Evolutionary conservation across 23 tunicate species (phyloP), one percentile per base, ranked within the genome.

Genomic region (Phallusia fumigata): DNA sequence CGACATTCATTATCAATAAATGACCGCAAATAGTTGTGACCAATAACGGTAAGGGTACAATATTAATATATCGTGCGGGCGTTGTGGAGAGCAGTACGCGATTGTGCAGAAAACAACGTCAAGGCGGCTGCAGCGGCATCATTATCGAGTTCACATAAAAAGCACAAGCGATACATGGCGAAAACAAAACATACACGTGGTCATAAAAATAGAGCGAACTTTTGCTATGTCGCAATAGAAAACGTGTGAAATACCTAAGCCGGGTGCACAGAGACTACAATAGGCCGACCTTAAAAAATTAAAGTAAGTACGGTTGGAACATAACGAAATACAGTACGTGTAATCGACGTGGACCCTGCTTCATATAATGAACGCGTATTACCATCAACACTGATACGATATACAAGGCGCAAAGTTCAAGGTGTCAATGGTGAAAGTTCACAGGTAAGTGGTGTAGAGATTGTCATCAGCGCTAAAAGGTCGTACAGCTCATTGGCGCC

Each of bases 211-310:
- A 58, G 28, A 22, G 69, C 69, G 69, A 58, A 58, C 69, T 58
- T 58, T 58, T 58, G 69, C 47, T 58, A 58, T 58, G 69, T 58
- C 47, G 47, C 47, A 40, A 40, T 40, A 58, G 69, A 58, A 58
- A 58, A 58, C 26, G 5, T 21, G 69, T 16, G 69, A 3, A 24
- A 24, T 6, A 22, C 69, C 11, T 58, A 1, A 3, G 26, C 13
- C 26, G 69, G 11, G 69, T 5, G 69, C 69, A 13, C 26, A 21
- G 69, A 11, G 16, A 58, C 5, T 6, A 58, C 69, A 24, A 58
- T 58, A 3, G 47, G 47, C 47, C n/a, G n/a, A n/a, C n/a, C 47
- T 40, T 40, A 40, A 10, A 40, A 40, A 10, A 10, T 10, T 11
- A 58, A 58, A 3, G 28, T 11, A 58, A 58, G 69, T 24, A 58